Evolutionary conservation across 2,888 invertebrate genomes (phyloP).

Genomic region (Aspidiotus destructor): DNA sequence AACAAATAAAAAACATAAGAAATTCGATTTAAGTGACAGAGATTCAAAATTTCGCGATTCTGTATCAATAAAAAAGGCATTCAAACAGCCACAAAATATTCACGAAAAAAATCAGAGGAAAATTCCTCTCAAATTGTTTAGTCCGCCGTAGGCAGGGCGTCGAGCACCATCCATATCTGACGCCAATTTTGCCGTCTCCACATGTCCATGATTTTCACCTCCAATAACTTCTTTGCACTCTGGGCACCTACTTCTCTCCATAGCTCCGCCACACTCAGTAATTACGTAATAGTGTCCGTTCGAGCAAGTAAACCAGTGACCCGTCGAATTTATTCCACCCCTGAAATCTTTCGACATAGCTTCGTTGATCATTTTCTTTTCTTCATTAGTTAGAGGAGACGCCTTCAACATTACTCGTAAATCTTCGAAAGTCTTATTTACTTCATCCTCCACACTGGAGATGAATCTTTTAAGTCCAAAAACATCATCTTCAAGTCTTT

Average conservation of each 20-base stretch:
- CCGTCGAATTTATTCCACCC: slow-evolving; percentile 44
- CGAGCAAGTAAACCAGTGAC: slow-evolving; percentile 62
- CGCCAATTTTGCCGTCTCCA: slow-evolving; percentile 45
- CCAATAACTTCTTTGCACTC: slow-evolving; percentile 53
- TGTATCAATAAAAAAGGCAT: too few species aligned
- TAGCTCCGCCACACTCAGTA: slow-evolving; percentile 58
- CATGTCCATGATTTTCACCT: slow-evolving; percentile 46
- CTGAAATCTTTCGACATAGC: slow-evolving; percentile 34
- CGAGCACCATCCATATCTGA: slow-evolving; percentile 49
- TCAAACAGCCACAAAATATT: too few species aligned
- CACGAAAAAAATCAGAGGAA: too few species aligned
- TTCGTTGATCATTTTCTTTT: slow-evolving; percentile 46
- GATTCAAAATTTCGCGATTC: too few species aligned
- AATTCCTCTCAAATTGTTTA: too few species aligned
- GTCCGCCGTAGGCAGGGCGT: slow-evolving; percentile 43
- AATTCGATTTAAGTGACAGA: too few species aligned
- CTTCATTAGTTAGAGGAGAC: slow-evolving; percentile 43
- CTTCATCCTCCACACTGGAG: slow-evolving; percentile 34
- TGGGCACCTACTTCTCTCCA: slow-evolving; percentile 45
- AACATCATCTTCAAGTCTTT: slow-evolving; percentile 31
- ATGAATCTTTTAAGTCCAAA: slow-evolving; percentile 36
- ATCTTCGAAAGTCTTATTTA: slow-evolving; percentile 35
- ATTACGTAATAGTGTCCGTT: slow-evolving; percentile 60
- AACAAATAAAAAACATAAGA: too few species aligned
- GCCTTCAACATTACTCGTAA: slow-evolving; percentile 35